A percentile compares a stretch with the other conserved stretches of the same genome.
Evolutionary conservation across 1,140 invertebrate genomes (phyloP).

Genomic region (Drosophila triauraria): DNA sequence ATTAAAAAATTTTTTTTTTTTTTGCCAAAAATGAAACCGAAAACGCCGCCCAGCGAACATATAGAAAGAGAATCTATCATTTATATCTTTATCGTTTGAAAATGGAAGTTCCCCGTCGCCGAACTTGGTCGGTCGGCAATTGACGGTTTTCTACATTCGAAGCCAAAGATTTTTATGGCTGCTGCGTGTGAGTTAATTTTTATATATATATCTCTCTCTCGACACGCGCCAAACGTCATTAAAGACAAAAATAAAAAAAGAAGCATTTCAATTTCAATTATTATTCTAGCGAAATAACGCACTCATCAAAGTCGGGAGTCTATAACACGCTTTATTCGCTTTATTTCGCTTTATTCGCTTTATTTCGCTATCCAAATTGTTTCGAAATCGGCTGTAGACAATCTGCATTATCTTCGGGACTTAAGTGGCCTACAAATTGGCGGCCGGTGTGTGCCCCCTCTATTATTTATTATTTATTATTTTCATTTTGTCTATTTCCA

Average conservation of each 20-base stretch:
- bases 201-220: constrained; percentile 17
- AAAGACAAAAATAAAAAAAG: constrained; percentile 28
- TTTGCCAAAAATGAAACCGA: constrained; percentile 3
- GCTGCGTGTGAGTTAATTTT: constrained; percentile 40
- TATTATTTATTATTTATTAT: constrained; percentile 22
- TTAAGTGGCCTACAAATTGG: constrained; percentile 53
- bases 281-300: constrained; percentile 62
- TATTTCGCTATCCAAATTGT: constrained; percentile 31
- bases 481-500: constrained; percentile 19
- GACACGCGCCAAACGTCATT: constrained; percentile 68
- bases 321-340: constrained; percentile 19
- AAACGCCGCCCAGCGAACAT: constrained; percentile 3
- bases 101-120: constrained; percentile 38
- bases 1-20: background rate
- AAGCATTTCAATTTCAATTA: constrained; percentile 44
- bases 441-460: background rate
- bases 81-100: constrained; percentile 16
- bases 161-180: constrained; percentile 52
- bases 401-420: constrained; percentile 44
- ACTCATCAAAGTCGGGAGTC: constrained; percentile 42
- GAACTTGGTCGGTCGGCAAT: constrained; percentile 56
- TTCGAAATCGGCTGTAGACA: constrained; percentile 44
- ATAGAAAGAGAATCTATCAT: constrained; percentile 10
- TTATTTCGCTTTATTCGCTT: constrained; percentile 12
- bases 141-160: constrained; percentile 58